Base-by-base conservation (phyloP, 1,140 invertebrate genomes). In the Drosophila lowei region DNA sequence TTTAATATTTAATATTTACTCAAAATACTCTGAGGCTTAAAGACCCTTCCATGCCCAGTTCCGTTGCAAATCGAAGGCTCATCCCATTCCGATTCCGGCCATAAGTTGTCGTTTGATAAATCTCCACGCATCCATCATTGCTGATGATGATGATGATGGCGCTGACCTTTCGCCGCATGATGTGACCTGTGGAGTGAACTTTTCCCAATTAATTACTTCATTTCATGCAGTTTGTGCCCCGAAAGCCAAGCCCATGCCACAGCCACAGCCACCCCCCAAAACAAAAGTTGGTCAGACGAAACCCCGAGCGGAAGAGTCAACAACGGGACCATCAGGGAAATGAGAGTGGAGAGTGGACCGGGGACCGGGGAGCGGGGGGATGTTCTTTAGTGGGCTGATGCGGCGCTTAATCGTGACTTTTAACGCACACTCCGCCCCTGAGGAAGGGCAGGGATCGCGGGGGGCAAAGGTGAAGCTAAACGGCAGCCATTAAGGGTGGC, bases 141-240 rank as follows among this genome's bases (percentile, higher is more conserved):
- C 52, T 41, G 55, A 64, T 70, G 49, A 47, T 41, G 44, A 42
- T 60, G 30, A 46, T 53, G 21, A 44, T 48, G 41, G 38, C 8
- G 50, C 23, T 60, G 56, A 76, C 64, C 64, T 57, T 57, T 70
- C 42, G 53, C 42, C 44, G 28, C 56, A 57, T 64, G 53, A 44
- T 47, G 42, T 68, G 62, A 50, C 77, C 54, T 64, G 59, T 49
- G 61, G 64, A 54, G 52, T 67, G 68, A 63, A 60, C 47, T 74
- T 73, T 48, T 9, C 16, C 38, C 57, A 63, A 60, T 83, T 83
- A 90, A 89, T 90, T 86, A 77, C 86, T 90, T 83, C 71, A 89
- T 90, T 90, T 89, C 79, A 89, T 79, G 86, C 85, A 89, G 76
- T 83, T 79, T 78, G 83, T 71, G 75, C 53, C 41, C 52, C 67